Evolutionary conservation across 53 echinoderm and acorn worm genomes (phyloP).

Genomic region (Crossaster papposus): DNA sequence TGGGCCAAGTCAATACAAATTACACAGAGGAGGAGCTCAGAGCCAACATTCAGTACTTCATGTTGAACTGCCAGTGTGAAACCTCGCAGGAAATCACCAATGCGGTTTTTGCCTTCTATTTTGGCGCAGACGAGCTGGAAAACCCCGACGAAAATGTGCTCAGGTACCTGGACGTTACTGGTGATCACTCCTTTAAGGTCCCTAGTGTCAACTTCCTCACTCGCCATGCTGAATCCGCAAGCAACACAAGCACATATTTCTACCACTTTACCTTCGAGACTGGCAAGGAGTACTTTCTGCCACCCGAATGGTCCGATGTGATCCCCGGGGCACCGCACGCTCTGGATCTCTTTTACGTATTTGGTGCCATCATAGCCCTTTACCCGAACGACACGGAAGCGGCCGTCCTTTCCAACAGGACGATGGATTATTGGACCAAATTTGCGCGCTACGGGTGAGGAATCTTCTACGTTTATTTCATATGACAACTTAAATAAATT

Average conservation of each 20-base stretch:
- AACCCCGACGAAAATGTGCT: background rate
- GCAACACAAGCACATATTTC: background rate
- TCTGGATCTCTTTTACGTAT: background rate
- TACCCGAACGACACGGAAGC: background rate
- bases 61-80: background rate
- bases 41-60: background rate
- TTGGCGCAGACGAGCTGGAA: conserved; percentile 4
- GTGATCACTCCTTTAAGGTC: background rate
- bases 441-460: conserved; percentile 27
- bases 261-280: conserved; percentile 27
- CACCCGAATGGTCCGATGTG: background rate
- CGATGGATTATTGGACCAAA: background rate
- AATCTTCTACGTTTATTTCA: background rate
- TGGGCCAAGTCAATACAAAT: background rate
- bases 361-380: background rate
- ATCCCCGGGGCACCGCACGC: conserved; percentile 21
- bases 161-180: conserved; percentile 15
- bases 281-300: background rate
- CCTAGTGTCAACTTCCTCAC: background rate
- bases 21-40: background rate
- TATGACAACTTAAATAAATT: background rate
- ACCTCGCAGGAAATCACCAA: conserved; percentile 1
- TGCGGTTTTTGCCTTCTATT: conserved; percentile 4
- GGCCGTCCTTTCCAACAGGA: background rate
- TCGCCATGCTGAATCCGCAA: background rate